phyloP scores from a whole-genome alignment of 2,797 vertebrate genomes.

The Gadopsis marmoratus region DNA sequence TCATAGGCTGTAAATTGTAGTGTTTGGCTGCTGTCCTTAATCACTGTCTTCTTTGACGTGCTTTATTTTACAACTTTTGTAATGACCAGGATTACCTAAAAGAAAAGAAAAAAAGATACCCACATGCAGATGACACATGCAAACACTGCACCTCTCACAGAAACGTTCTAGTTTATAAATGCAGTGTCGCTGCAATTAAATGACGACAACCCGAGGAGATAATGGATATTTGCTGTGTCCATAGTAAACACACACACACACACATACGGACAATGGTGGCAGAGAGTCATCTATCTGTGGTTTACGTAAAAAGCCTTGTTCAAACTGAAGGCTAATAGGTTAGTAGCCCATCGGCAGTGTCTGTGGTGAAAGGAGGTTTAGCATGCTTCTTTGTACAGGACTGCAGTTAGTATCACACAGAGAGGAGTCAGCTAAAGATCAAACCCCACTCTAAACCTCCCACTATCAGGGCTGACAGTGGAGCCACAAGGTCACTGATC shows the following conservation, averaged over 20 bases:
- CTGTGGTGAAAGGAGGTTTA: conserved; percentile 37
- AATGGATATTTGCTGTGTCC: conserved; percentile 50
- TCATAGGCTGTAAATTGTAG: neutral
- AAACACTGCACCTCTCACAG: conserved; percentile 1
- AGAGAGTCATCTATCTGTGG: conserved; percentile 34
- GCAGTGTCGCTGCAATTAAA: conserved; percentile 1
- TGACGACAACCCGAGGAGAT: conserved; percentile 43
- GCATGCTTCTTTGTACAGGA: conserved; percentile 21
- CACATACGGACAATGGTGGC: neutral
- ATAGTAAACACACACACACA: conserved; percentile 11
- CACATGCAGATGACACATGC: neutral
- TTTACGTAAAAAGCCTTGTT: conserved; percentile 50
- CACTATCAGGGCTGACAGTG: conserved; percentile 12
- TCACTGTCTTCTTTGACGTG: neutral
- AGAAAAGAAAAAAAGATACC: neutral
- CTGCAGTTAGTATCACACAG: conserved; percentile 42
- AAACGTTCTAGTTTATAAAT: conserved; percentile 22
- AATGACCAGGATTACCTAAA: neutral
- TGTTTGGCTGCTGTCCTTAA: neutral
- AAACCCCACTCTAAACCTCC: conserved; percentile 46
- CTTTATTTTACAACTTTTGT: conserved; percentile 18
- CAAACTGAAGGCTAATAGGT: conserved; percentile 54
- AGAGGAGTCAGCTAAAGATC: conserved; percentile 51
- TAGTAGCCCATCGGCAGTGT: conserved; percentile 38
- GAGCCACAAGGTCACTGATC: conserved; percentile 23